A percentile compares a stretch with the other conserved stretches of the same genome.
Conservation (phyloP, 1,140 invertebrate genomes). For the Sminthurinus signatus region DNA sequence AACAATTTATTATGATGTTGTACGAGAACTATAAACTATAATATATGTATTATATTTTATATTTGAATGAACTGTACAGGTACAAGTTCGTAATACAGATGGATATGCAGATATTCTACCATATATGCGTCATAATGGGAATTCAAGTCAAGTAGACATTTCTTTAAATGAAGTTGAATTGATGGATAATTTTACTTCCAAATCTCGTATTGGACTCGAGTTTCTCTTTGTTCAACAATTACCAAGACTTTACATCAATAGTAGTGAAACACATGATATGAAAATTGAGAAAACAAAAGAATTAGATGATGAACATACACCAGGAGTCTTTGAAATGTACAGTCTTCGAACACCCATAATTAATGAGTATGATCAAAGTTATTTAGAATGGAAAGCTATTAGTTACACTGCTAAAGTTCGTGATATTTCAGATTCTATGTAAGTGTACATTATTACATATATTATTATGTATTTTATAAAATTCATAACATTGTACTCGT, state of each 20-base stretch:
- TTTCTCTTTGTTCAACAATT: conserved; percentile 31
- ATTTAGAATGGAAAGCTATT: conserved; percentile 38
- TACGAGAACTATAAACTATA: background rate
- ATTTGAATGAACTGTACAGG: conserved; percentile 9
- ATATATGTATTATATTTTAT: no score
- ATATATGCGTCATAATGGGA: conserved; percentile 36
- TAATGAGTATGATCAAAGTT: conserved; percentile 24
- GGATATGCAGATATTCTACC: conserved; percentile 36
- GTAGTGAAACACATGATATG: conserved; percentile 10
- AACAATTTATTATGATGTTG: background rate
- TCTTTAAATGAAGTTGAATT: conserved; percentile 33
- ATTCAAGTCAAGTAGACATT: conserved; percentile 35
- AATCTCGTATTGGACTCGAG: conserved; percentile 26
- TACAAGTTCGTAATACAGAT: conserved; percentile 28
- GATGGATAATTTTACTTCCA: conserved; percentile 19
- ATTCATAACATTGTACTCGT: no score
- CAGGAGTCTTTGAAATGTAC: conserved; percentile 35
- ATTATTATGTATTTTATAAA: no score
- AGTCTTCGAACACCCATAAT: conserved; percentile 26
- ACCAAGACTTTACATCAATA: background rate
- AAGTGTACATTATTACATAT: no score
- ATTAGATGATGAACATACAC: conserved; percentile 39
- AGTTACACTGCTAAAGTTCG: conserved; percentile 26
- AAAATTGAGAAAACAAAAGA: background rate
- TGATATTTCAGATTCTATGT: conserved; percentile 32